Evolutionary conservation across 2,113 vertebrate genomes (phyloP).

Genomic region (Ellobius talpinus): DNA sequence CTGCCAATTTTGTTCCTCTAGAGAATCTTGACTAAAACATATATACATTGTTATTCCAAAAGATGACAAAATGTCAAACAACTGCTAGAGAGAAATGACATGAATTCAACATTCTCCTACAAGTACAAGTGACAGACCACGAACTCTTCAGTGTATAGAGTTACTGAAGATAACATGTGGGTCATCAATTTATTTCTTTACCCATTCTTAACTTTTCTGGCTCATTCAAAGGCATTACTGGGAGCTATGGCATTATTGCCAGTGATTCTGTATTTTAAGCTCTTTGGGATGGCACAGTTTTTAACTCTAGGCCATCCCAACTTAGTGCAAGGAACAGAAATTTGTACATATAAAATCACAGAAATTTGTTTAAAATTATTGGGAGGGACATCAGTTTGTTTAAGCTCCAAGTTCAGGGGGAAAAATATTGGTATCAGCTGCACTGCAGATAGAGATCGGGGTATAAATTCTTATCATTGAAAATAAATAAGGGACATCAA

Average conservation of each 20-base stretch:
- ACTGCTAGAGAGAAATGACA: background rate
- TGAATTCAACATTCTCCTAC: background rate
- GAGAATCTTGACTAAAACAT: background rate
- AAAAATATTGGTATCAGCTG: background rate
- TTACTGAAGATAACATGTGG: background rate
- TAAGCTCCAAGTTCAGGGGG: background rate
- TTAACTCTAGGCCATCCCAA: background rate
- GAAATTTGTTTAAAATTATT: background rate
- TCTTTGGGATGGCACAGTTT: background rate
- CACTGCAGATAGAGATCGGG: background rate
- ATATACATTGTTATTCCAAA: background rate
- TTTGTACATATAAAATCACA: background rate
- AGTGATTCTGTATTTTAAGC: slow-evolving; percentile 42
- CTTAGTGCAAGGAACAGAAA: background rate
- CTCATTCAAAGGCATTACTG: background rate
- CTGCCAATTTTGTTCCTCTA: background rate
- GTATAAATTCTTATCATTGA: background rate
- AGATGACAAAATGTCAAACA: background rate
- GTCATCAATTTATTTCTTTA: background rate
- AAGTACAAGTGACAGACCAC: background rate
- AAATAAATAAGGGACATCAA: slow-evolving; percentile 18
- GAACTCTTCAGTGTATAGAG: background rate
- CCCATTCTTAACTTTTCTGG: background rate
- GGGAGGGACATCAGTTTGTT: background rate
- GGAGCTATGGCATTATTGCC: background rate